phyloP scores from a whole-genome alignment of 1,140 invertebrate genomes.

The Drosophila erecta region DNA sequence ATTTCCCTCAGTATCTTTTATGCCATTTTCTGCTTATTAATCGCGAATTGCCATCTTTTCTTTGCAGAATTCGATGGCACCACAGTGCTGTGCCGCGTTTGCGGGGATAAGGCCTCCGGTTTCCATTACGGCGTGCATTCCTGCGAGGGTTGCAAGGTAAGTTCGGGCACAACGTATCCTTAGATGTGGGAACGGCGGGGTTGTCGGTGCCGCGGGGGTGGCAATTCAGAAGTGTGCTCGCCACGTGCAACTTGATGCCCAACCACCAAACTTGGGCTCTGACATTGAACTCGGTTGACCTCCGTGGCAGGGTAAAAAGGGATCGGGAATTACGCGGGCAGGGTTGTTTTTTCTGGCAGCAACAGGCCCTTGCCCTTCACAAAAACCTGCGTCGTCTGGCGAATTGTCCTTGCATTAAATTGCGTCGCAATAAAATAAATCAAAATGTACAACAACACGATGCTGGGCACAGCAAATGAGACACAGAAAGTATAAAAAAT shows the following conservation, averaged over 20 bases:
- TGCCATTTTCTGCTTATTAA: constrained; percentile 15
- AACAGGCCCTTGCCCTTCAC: constrained; percentile 36
- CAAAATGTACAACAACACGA: constrained; percentile 54
- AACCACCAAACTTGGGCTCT: constrained; percentile 50
- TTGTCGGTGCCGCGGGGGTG: constrained; percentile 30
- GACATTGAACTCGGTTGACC: constrained; percentile 81
- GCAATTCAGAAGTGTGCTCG: constrained; percentile 21
- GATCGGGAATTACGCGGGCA: constrained; percentile 16
- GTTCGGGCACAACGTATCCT: constrained; percentile 67
- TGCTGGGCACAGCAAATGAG: constrained; percentile 15
- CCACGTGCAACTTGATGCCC: constrained; percentile 54
- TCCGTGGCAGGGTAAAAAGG: constrained; percentile 18
- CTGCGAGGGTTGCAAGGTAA: constrained; percentile 99
- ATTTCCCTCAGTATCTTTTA: not conserved
- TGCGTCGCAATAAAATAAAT: constrained; percentile 81
- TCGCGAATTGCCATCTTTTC: constrained; percentile 39
- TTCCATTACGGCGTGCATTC: constrained; percentile 99
- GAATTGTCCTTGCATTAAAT: constrained; percentile 74
- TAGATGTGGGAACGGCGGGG: not conserved
- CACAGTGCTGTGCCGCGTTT: constrained; percentile 98
- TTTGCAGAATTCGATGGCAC: constrained; percentile 99
- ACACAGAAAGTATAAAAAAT: constrained; percentile 14
- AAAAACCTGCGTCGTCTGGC: constrained; percentile 26
- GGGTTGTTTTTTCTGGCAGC: constrained; percentile 42
- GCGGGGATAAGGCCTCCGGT: constrained; percentile 99